Evolutionary conservation across 2,797 vertebrate species (phyloP), one percentile per base, ranked within the genome.

Genomic region (Nannoperca australis): DNA sequence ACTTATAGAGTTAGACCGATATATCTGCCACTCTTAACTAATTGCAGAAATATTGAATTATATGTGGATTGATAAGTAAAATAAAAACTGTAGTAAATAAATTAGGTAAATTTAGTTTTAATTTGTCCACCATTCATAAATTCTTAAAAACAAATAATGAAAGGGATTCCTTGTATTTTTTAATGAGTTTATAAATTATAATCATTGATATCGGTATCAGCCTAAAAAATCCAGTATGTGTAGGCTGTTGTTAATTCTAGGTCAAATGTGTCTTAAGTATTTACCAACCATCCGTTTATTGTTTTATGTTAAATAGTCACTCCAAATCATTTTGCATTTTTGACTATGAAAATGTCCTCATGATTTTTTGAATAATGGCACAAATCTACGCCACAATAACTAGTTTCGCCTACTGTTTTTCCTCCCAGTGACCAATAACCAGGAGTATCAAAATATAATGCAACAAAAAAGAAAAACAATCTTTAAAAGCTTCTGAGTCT

Each of bases 401-500:
- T n/a, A 7, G 6, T 75, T 62, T 70, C 53, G 45, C 18, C 38
- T 73, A 3, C 18, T 45, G 24, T 32, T 32, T 32, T 32, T 32
- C 30, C 30, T 5, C 30, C 30, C 30, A 32, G 4, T 32, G 30
- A 32, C 24, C 24, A 27, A 27, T 27, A 27, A 27, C 24, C 24
- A 27, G 24, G 24, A 27, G 24, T 27, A 27, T 27, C 30, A 32
- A 32, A 32, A 32, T 55, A 60, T 53, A 36, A 51, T 27, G 13
- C 8, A 11, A 56, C 27, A 75, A 68, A 72, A 78, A 51, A 66
- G 1, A 71, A 75, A 69, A 83, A 69, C 59, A 56, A 56, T 83
- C 70, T 78, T 77, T 56, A 73, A 83, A 89, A 71, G 73, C 12
- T 71, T 78, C 70, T 5, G 53, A 71, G 58, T 74, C 82, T 88